phyloP scores from a whole-genome alignment of 2,888 invertebrate species.

The Zeuzera pyrina region DNA sequence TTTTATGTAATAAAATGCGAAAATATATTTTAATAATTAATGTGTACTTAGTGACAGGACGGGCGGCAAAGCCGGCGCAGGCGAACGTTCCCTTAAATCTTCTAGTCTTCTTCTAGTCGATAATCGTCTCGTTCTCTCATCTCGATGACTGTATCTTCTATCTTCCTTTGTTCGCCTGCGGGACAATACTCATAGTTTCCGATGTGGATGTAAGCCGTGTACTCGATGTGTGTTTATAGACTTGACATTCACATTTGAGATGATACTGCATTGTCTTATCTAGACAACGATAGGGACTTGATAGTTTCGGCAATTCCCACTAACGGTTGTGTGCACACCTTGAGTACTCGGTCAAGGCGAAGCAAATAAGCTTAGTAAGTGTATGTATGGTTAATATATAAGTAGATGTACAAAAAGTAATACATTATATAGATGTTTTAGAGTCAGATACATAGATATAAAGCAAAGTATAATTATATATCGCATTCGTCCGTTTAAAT shows the following conservation, averaged over 20 bases:
- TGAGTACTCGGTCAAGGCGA: constrained; percentile 52
- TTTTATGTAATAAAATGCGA: constrained; percentile 73
- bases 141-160: constrained; percentile 10
- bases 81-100: constrained; percentile 40
- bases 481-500: constrained; percentile 72
- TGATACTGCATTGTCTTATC: constrained; percentile 15
- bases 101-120: constrained; percentile 27
- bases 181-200: constrained; percentile 58
- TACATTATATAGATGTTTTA: constrained; percentile 74
- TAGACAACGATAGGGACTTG: constrained; percentile 5
- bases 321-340: constrained; percentile 43
- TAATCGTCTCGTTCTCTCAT: constrained; percentile 19
- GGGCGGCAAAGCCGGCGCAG: constrained; percentile 68
- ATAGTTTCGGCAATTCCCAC: constrained; percentile 15
- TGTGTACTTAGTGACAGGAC: constrained; percentile 68
- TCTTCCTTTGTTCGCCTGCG: constrained; percentile 52
- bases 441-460: constrained; percentile 73
- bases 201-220: constrained; percentile 40
- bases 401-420: constrained; percentile 74
- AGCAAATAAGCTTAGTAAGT: constrained; percentile 68
- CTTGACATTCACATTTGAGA: constrained; percentile 4
- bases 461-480: constrained; percentile 72
- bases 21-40: constrained; percentile 73
- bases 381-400: constrained; percentile 70
- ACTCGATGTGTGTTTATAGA: constrained; percentile 46